These are phyloP conservation scores for Rotaria sp. DNA, from an alignment of 2,888 invertebrate species.

Conservation along the genomic window DNA sequence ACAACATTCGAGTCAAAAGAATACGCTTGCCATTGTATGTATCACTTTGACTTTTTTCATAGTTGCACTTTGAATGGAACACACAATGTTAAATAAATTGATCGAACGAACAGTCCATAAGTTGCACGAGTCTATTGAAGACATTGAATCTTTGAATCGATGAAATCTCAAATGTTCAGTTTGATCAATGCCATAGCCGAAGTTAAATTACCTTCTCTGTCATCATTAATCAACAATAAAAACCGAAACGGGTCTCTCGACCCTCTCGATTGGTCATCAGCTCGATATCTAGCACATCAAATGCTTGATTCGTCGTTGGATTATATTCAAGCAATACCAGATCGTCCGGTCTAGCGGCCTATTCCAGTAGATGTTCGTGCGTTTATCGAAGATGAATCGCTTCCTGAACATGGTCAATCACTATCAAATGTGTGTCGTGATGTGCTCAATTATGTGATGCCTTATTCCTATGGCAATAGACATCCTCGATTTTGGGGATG, in stretches of 20 bases:
- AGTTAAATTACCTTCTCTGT: too few relatives aligned
- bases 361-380: neutral
- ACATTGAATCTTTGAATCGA: too few relatives aligned
- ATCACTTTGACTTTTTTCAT: too few relatives aligned
- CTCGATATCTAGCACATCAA: neutral
- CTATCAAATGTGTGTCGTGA: neutral
- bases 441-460: neutral
- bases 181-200: too few relatives aligned
- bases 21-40: too few relatives aligned
- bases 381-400: neutral
- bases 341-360: neutral
- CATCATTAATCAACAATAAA: too few relatives aligned
- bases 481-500: neutral
- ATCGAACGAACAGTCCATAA: too few relatives aligned
- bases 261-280: neutral
- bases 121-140: too few relatives aligned
- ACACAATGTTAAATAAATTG: too few relatives aligned
- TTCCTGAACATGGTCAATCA: neutral
- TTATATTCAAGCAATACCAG: neutral
- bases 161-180: too few relatives aligned
- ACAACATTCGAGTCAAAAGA: too few relatives aligned
- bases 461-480: neutral
- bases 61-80: too few relatives aligned
- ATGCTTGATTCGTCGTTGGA: neutral
- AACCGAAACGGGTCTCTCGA: neutral